phyloP scores from a whole-genome alignment of 2,797 vertebrate genomes.

The Neosilurus hyrtlii region DNA sequence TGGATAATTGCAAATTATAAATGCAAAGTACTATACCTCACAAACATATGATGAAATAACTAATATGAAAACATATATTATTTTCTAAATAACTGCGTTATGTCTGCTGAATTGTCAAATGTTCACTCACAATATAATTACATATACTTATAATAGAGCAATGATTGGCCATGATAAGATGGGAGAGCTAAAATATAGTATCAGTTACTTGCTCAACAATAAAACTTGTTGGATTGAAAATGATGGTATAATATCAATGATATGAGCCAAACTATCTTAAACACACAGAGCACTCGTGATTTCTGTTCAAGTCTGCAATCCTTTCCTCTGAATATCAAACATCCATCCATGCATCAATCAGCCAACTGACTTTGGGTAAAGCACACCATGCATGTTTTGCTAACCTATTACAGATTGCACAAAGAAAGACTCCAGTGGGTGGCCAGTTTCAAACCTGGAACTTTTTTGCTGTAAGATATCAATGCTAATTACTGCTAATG shows the following conservation, averaged over 20 bases:
- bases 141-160: background rate
- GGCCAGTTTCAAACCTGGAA: no score
- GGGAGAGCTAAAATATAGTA: background rate
- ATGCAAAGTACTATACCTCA: background rate
- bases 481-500: no score
- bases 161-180: background rate
- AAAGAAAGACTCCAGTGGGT: no score
- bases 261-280: background rate
- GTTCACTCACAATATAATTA: background rate
- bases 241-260: background rate
- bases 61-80: background rate
- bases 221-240: background rate
- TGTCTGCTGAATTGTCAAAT: background rate
- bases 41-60: background rate
- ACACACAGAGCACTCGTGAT: background rate
- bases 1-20: background rate
- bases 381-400: no score
- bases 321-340: background rate
- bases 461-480: no score
- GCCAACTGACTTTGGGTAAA: no score
- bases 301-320: background rate
- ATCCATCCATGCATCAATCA: background rate
- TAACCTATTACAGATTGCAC: no score
- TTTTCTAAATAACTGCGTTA: background rate
- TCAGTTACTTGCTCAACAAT: background rate